Evolutionary conservation across 2,797 vertebrate genomes (phyloP), one percentile per base, ranked within the genome.

Genomic region (Acrossocheilus fasciatus): DNA sequence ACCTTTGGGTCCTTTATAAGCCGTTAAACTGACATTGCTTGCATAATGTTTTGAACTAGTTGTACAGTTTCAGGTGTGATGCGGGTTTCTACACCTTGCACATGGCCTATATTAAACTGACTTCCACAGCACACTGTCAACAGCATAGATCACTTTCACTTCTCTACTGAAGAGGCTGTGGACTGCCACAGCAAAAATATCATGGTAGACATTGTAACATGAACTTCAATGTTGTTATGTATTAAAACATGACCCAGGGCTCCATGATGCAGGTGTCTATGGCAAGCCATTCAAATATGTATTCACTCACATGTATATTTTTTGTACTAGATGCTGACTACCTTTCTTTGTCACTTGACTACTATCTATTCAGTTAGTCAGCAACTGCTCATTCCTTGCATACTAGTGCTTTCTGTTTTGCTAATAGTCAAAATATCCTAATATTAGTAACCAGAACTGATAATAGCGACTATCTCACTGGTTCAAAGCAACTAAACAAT

Each of bases 61-160:
- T 50, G 45, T 76, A 39, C 43, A 14, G 54, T 64, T 62, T 50
- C 41, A 69, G 47, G 68, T 69, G 64, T 7, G 43, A 39, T 34
- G 11, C 45, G 20, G 62, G 62, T 78, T 78, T 57, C 23, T 34
- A 18, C 36, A 85, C 52, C 66, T 57, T 64, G 43, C 77, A 64
- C 54, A 64, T 73, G 39, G 64, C 20, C 39, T 34, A 72, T 14
- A 57, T 70, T 70, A 39, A 70, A 86, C 66, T 36, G 52, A 50
- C 15, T 81, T 80, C 30, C 54, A 62, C 64, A 74, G 30, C 36
- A 72, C 47, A 84, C 73, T 50, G 74, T 78, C 83, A 77, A 84
- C 73, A 66, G 12, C 43, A 72, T n/a, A 70, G 47, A 57, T 79
- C 73, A 54, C 62, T 78, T 57, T 85, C 83, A 85, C 36, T 59